Percentiles rank a stretch among this genome's conserved stretches.
These are phyloP conservation scores for Ceratina australensis DNA, from an alignment of 1,140 invertebrate species.

Conservation along the genomic window DNA sequence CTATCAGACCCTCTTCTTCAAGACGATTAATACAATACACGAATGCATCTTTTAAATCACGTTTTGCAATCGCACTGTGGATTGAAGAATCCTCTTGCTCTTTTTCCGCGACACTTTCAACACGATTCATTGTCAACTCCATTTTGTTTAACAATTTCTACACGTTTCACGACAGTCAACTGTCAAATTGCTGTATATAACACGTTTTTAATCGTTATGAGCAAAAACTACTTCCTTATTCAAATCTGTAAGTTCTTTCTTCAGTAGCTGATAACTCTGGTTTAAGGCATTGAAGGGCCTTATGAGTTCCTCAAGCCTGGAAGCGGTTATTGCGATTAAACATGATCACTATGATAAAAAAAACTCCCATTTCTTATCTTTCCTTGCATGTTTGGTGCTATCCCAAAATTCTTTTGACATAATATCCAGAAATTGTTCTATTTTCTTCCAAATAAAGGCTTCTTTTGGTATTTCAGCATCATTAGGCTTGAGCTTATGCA, in stretches of 20 bases:
- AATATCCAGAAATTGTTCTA: slow-evolving; percentile 86
- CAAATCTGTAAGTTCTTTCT: slow-evolving; percentile 83
- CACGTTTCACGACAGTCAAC: too few species aligned
- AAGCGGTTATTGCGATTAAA: slow-evolving; percentile 56
- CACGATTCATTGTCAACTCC: too few species aligned
- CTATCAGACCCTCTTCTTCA: too few species aligned
- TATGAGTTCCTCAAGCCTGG: slow-evolving; percentile 86
- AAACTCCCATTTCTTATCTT: slow-evolving; percentile 24
- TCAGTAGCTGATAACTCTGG: slow-evolving; percentile 85
- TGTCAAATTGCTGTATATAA: too few species aligned
- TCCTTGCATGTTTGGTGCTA: slow-evolving; percentile 84
- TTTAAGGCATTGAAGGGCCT: slow-evolving; percentile 84
- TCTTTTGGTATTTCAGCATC: slow-evolving; percentile 70
- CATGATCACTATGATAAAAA: neutral
- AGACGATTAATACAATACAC: too few species aligned
- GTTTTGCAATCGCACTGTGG: too few species aligned
- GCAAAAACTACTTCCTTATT: slow-evolving; percentile 94
- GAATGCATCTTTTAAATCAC: too few species aligned
- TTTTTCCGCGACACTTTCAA: too few species aligned
- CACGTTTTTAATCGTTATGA: slow-evolving; percentile 99
- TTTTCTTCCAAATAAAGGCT: slow-evolving; percentile 87
- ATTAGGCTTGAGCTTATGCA: slow-evolving; percentile 84
- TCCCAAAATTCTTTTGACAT: slow-evolving; percentile 84
- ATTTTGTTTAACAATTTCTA: too few species aligned
- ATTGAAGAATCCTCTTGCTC: too few species aligned